Percentiles rank a stretch among this genome's conserved stretches.
These are phyloP conservation scores for Seira ritae DNA, from an alignment of 2,888 invertebrate genomes.

Conservation along the genomic window DNA sequence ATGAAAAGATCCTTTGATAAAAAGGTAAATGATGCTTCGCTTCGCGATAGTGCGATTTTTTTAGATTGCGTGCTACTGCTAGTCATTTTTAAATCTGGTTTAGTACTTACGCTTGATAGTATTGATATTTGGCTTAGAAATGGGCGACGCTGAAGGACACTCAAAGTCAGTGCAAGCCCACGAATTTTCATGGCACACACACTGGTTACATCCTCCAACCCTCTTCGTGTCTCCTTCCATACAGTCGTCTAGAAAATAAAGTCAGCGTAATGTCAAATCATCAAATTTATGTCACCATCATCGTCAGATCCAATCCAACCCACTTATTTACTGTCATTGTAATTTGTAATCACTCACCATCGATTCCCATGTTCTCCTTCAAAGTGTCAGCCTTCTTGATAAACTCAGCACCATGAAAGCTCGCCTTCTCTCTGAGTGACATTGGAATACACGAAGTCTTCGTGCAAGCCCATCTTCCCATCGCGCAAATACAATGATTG, in stretches of 20 bases:
- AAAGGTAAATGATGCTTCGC: too few species aligned
- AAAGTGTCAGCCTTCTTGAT: constrained; percentile 67
- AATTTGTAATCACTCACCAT: constrained; percentile 61
- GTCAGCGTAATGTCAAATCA: background rate
- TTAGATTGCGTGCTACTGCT: too few species aligned
- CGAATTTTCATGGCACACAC: constrained; percentile 71
- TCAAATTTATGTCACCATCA: background rate
- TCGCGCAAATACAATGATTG: constrained; percentile 71
- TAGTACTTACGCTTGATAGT: constrained; percentile 50
- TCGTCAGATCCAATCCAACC: background rate
- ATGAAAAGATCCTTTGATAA: too few species aligned
- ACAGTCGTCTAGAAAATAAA: constrained; percentile 68
- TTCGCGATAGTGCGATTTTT: too few species aligned
- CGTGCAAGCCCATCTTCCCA: constrained; percentile 71
- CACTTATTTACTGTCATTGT: too few species aligned
- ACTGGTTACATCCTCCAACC: constrained; percentile 67
- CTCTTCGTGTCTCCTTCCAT: constrained; percentile 67
- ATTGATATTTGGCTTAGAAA: constrained; percentile 30
- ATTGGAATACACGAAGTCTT: constrained; percentile 70
- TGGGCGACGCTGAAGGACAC: constrained; percentile 65
- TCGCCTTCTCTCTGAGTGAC: constrained; percentile 71
- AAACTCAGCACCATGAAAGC: constrained; percentile 69
- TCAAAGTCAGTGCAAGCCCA: constrained; percentile 71
- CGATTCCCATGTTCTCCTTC: constrained; percentile 69
- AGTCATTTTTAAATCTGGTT: background rate